phyloP scores from a whole-genome alignment of 2,113 vertebrate species.

The Micronisus gabar region DNA sequence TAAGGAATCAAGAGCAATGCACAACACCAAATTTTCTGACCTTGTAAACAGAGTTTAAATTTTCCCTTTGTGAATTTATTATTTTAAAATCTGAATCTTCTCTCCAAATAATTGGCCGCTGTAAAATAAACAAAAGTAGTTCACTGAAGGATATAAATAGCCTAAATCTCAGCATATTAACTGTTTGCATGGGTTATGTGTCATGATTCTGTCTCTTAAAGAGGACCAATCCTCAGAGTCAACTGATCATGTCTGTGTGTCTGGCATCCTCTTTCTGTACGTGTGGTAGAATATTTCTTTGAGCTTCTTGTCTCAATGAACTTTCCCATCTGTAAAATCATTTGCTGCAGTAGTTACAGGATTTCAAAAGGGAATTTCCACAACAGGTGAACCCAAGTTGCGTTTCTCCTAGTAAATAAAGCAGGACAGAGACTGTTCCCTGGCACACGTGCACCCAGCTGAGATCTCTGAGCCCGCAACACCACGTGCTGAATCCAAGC shows the following conservation, averaged over 20 bases:
- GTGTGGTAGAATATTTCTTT: not conserved
- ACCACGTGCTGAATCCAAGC: rapidly evolving
- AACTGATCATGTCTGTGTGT: not conserved
- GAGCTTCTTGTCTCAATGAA: not conserved
- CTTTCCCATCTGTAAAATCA: not conserved
- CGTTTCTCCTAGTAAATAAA: not conserved
- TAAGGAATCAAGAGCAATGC: not conserved
- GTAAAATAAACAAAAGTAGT: not conserved
- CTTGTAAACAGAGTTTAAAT: not conserved
- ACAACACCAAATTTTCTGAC: not conserved
- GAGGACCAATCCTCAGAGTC: not conserved
- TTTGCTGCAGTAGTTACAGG: not conserved
- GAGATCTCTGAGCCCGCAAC: not conserved
- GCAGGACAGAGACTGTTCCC: not conserved
- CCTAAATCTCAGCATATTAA: not conserved
- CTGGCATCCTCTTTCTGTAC: not conserved
- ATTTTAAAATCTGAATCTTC: not conserved
- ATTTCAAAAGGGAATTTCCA: not conserved
- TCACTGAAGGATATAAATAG: not conserved
- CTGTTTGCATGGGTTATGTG: not conserved
- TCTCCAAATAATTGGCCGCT: not conserved
- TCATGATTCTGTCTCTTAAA: not conserved
- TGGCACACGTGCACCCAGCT: not conserved
- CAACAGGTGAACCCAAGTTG: not conserved
- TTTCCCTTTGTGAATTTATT: not conserved